Evolutionary conservation across 2,113 vertebrate species (phyloP).

Genomic region (Stercorarius parasiticus): DNA sequence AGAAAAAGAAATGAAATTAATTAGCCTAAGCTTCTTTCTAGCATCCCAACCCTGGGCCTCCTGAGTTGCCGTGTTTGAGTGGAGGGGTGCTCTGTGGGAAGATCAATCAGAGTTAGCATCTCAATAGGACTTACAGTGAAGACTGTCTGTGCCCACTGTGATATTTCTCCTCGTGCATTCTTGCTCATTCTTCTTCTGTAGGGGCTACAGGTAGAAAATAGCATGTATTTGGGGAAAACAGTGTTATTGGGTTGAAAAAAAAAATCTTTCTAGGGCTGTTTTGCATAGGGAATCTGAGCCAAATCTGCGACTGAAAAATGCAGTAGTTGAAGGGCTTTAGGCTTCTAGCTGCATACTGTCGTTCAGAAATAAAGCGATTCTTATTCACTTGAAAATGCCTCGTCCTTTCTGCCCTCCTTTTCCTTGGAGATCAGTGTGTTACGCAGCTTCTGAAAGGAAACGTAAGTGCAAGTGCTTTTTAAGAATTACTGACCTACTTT

Average conservation of each 20-base stretch:
- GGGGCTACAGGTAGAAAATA: background rate
- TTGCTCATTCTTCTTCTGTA: background rate
- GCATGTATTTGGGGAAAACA: background rate
- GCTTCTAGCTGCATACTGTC: background rate
- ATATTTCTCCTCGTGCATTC: background rate
- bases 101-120: background rate
- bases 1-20: conserved; percentile 33
- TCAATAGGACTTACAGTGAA: background rate
- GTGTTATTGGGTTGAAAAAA: background rate
- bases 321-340: background rate
- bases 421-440: background rate
- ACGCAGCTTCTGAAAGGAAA: background rate
- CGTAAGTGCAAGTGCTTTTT: background rate
- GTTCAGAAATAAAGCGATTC: background rate
- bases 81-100: background rate
- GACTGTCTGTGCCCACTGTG: background rate
- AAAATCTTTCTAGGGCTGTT: background rate
- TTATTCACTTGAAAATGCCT: background rate
- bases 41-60: background rate
- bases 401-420: background rate
- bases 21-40: conserved; percentile 29
- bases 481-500: conserved; percentile 42
- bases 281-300: background rate
- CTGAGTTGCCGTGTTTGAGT: background rate
- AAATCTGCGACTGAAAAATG: background rate